These are phyloP conservation scores for Jaculus jaculus DNA, from an alignment of 2,113 vertebrate species.

Conservation along the genomic window DNA sequence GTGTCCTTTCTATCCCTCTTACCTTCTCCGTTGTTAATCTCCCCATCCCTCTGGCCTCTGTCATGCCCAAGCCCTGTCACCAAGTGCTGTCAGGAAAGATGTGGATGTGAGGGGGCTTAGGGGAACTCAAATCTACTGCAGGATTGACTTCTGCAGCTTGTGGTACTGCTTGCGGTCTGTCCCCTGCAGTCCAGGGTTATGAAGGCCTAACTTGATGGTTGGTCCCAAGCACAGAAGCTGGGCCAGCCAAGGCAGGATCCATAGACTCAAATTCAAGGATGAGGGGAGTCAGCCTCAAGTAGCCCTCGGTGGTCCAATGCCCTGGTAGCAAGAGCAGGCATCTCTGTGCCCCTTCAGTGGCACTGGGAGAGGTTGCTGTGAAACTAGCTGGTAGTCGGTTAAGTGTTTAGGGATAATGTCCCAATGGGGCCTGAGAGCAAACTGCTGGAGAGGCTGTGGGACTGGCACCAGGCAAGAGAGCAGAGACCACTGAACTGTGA, in stretches of 20 bases:
- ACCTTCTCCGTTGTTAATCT: not conserved
- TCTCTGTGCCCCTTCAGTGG: not conserved
- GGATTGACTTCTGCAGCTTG: not conserved
- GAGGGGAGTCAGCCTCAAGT: not conserved
- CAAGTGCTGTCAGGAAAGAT: not conserved
- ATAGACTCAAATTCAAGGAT: too few species aligned
- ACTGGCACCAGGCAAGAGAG: not conserved
- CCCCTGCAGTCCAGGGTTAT: not conserved
- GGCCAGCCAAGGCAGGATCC: not conserved
- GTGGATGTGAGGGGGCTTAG: not conserved
- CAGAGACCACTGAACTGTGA: not conserved
- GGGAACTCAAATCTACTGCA: too few species aligned
- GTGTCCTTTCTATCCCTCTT: too few species aligned
- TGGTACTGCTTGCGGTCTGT: not conserved
- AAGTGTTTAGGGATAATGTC: not conserved
- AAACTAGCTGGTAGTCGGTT: not conserved
- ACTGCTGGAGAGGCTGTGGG: not conserved
- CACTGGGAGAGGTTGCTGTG: not conserved
- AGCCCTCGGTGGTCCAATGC: not conserved
- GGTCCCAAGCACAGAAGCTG: not conserved
- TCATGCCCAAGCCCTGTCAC: not conserved
- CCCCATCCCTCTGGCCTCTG: not conserved
- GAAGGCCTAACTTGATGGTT: too few species aligned
- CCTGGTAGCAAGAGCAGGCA: not conserved
- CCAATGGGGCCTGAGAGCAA: not conserved